Conservation (phyloP, 2,888 invertebrate species). For the Drosophila paranaensis region DNA sequence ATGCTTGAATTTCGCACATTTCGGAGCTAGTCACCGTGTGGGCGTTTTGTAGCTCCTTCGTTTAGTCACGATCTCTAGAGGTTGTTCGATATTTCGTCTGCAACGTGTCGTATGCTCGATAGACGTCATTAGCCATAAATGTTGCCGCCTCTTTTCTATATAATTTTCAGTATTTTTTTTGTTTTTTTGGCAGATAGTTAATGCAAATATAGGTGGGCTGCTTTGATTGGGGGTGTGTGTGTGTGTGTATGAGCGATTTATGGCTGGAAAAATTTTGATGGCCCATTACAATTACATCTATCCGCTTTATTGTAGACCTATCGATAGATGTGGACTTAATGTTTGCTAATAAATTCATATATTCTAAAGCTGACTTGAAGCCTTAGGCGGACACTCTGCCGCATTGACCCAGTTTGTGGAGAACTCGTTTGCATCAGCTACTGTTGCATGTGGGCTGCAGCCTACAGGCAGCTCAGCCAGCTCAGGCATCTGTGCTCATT, state of each 20-base stretch:
- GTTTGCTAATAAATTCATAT: slow-evolving; percentile 24
- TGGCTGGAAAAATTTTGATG: slow-evolving; percentile 35
- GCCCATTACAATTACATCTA: slow-evolving; percentile 7
- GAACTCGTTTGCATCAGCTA: slow-evolving; percentile 39
- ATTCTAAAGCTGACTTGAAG: slow-evolving; percentile 11
- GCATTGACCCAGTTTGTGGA: slow-evolving; percentile 42
- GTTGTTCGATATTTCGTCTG: slow-evolving; percentile 13
- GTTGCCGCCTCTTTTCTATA: slow-evolving; percentile 8
- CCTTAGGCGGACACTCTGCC: slow-evolving; percentile 18
- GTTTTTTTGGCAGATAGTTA: slow-evolving; percentile 27
- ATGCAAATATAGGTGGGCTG: slow-evolving; percentile 53
- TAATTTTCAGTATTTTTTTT: neutral
- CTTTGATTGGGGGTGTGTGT: slow-evolving; percentile 42
- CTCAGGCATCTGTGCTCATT: slow-evolving; percentile 23
- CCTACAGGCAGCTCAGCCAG: slow-evolving; percentile 9
- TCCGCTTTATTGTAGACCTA: neutral
- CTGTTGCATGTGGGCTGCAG: slow-evolving; percentile 10
- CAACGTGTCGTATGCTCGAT: slow-evolving; percentile 51
- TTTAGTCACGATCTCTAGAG: slow-evolving; percentile 67
- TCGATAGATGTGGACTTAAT: neutral
- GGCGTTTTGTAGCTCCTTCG: slow-evolving; percentile 59
- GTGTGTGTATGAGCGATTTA: slow-evolving; percentile 33
- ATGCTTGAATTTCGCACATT: slow-evolving; percentile 52
- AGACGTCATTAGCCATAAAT: slow-evolving; percentile 61
- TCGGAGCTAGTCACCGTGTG: slow-evolving; percentile 35